Conservation (phyloP, 2,888 invertebrate species). For the Chesias legatella region DNA sequence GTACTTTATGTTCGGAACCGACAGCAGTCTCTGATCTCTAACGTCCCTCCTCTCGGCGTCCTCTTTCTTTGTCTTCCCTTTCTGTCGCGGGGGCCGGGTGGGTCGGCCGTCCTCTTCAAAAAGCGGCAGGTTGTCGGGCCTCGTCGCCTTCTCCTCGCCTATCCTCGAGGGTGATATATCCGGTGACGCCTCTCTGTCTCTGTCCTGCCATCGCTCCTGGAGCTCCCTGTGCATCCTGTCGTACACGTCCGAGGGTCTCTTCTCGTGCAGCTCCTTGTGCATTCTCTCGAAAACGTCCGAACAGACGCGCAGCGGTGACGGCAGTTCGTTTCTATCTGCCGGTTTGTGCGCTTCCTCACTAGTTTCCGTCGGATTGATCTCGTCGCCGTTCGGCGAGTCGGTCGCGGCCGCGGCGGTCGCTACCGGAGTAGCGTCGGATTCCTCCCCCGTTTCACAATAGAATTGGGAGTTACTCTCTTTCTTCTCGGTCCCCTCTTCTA, state of each 20-base stretch:
- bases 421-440: conserved; percentile 33
- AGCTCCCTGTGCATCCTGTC: conserved; percentile 70
- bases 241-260: conserved; percentile 54
- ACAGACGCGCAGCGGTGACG: conserved; percentile 60
- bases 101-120: conserved; percentile 58
- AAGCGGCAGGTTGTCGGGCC: conserved; percentile 84
- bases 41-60: conserved; percentile 50
- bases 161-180: conserved; percentile 11
- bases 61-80: conserved; percentile 61
- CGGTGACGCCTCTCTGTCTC: conserved; percentile 47
- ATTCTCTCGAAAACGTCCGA: conserved; percentile 66
- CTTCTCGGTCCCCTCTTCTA: conserved; percentile 51
- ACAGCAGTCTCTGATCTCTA: conserved; percentile 85
- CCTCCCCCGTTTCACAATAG: conserved; percentile 49
- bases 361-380: conserved; percentile 33
- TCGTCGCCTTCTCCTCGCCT: conserved; percentile 36
- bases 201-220: conserved; percentile 64
- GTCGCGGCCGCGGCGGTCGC: conserved; percentile 37
- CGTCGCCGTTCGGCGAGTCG: conserved; percentile 28
- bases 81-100: conserved; percentile 59
- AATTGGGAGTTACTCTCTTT: conserved; percentile 60
- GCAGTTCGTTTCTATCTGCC: conserved; percentile 2
- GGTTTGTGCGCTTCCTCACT: conserved; percentile 29
- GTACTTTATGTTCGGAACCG: conserved; percentile 88
- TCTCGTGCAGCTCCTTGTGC: conserved; percentile 63